Evolutionary conservation across 2,113 vertebrate genomes (phyloP).

Genomic region (Potamarius usumacintae): DNA sequence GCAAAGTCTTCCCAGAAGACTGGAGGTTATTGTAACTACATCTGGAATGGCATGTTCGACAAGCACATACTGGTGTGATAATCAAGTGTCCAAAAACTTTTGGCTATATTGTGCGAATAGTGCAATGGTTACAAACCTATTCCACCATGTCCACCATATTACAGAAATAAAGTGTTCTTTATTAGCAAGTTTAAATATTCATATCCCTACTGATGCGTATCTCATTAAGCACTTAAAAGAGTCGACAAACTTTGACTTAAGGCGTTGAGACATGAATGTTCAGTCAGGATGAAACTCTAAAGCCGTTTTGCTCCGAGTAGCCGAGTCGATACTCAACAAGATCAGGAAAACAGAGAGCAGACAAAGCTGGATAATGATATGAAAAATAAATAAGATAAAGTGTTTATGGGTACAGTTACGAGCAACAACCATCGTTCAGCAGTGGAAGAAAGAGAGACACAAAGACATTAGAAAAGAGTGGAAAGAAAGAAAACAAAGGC

Average conservation of each 20-base stretch:
- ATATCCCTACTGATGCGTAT: not conserved
- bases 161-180: not conserved
- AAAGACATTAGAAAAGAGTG: not conserved
- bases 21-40: not conserved
- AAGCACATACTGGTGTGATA: not conserved
- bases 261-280: not conserved
- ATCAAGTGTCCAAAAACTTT: not conserved
- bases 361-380: not conserved
- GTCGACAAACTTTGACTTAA: not conserved
- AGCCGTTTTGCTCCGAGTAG: not conserved
- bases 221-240: not conserved
- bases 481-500: not conserved
- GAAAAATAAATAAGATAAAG: slow-evolving; percentile 8
- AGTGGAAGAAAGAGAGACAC: not conserved
- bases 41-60: not conserved
- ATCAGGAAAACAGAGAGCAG: not conserved
- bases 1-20: not conserved
- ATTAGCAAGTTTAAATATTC: not conserved
- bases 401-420: not conserved
- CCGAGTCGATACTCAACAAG: not conserved
- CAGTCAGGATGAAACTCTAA: not conserved
- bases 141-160: not conserved
- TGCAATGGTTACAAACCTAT: not conserved
- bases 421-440: not conserved
- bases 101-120: not conserved